These are phyloP conservation scores for Xylocopa sonorina DNA, from an alignment of 1,140 invertebrate genomes.

Conservation along the genomic window DNA sequence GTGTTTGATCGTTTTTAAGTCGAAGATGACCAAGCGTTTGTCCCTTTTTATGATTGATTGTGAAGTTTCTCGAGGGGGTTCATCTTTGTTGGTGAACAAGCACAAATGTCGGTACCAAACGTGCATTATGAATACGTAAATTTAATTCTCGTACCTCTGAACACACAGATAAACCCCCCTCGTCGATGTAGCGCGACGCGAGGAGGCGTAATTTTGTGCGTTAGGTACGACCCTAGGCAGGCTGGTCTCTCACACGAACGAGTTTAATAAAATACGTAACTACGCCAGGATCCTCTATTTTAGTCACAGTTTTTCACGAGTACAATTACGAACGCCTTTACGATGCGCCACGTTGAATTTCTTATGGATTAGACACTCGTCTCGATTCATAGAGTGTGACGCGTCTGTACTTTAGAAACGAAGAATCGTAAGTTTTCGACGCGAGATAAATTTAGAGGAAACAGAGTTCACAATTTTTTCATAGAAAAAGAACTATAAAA, in stretches of 20 bases:
- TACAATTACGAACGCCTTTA: conserved; percentile 38
- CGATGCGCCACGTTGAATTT: conserved; percentile 48
- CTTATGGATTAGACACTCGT: neutral
- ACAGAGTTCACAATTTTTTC: no score
- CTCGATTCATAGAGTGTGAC: no score
- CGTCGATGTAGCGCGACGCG: conserved; percentile 14
- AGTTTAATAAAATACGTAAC: conserved; percentile 2
- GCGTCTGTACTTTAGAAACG: no score
- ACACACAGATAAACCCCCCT: neutral
- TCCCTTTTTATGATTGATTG: neutral
- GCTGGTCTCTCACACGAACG: neutral
- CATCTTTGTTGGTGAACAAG: conserved; percentile 1
- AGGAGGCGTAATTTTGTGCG: conserved; percentile 29
- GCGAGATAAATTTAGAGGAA: no score
- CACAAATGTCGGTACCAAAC: conserved; percentile 47
- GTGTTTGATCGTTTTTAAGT: neutral
- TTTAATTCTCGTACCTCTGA: conserved; percentile 39
- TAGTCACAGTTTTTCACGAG: conserved; percentile 31
- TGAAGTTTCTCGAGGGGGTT: conserved; percentile 28
- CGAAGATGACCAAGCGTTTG: neutral
- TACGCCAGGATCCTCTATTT: conserved; percentile 39
- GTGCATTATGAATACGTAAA: conserved; percentile 48
- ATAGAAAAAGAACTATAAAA: no score
- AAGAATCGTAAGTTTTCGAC: no score
- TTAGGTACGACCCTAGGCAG: conserved; percentile 38